A percentile compares a stretch with the other conserved stretches of the same genome.
phyloP scores from a whole-genome alignment of 1,140 invertebrate genomes.

The Drosophila setifemur region DNA sequence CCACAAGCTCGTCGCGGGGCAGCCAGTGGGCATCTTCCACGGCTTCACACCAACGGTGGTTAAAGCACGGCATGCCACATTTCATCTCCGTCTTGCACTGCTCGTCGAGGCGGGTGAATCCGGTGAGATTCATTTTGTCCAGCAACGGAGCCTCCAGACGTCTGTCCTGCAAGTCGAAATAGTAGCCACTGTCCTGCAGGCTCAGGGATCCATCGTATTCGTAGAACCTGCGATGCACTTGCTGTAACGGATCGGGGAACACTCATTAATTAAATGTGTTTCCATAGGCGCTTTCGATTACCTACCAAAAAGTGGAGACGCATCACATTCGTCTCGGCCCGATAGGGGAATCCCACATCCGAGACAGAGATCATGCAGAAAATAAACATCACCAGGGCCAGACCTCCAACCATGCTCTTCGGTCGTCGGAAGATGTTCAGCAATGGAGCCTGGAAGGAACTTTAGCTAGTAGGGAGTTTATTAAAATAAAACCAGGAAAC shows the following conservation, averaged over 20 bases:
- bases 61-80: constrained; percentile 89
- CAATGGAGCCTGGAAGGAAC: constrained; percentile 44
- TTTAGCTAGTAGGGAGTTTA: neutral
- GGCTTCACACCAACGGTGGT: constrained; percentile 83
- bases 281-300: neutral
- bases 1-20: constrained; percentile 35
- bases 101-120: constrained; percentile 84
- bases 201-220: constrained; percentile 83
- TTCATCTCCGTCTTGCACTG: constrained; percentile 87
- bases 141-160: constrained; percentile 85
- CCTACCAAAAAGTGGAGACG: constrained; percentile 87
- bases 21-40: constrained; percentile 57
- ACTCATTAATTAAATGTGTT: too few relatives aligned
- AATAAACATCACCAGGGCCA: constrained; percentile 83
- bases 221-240: constrained; percentile 85
- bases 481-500: neutral
- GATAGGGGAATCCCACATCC: constrained; percentile 90
- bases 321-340: constrained; percentile 87
- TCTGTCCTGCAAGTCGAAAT: constrained; percentile 89
- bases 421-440: constrained; percentile 61
- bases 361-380: constrained; percentile 86
- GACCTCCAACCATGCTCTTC: constrained; percentile 39
- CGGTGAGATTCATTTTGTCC: constrained; percentile 79
- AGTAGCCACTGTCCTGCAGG: constrained; percentile 86
- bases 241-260: constrained; percentile 83